Conservation (phyloP, 2,797 vertebrate species). For the Pterois miles region DNA sequence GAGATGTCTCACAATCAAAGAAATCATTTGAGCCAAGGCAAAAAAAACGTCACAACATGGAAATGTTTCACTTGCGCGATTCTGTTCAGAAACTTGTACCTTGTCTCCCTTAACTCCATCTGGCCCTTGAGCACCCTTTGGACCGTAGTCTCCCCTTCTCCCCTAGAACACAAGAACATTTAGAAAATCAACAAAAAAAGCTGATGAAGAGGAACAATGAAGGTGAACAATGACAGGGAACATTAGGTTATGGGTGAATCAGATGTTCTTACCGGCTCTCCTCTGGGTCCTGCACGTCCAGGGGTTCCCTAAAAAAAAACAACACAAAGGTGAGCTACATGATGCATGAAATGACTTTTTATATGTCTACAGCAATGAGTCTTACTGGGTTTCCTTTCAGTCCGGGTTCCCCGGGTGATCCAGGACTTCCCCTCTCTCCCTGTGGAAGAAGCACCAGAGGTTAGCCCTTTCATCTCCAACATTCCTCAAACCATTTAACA, state of each 20-base stretch:
- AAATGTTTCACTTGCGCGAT: not conserved
- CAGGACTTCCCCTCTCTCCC: constrained; percentile 87
- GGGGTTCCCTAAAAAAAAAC: constrained; percentile 73
- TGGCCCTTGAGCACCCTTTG: constrained; percentile 85
- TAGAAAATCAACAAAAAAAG: constrained; percentile 1
- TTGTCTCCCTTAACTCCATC: constrained; percentile 88
- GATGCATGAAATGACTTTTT: not conserved
- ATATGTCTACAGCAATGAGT: not conserved
- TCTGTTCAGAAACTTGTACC: constrained; percentile 72
- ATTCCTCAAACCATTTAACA: not conserved
- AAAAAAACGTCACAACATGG: not conserved
- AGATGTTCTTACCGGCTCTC: constrained; percentile 86
- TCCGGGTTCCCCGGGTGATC: constrained; percentile 88
- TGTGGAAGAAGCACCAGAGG: constrained; percentile 51
- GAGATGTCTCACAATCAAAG: not conserved
- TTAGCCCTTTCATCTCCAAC: constrained; percentile 31
- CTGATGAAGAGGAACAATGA: not conserved
- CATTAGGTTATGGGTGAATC: not conserved
- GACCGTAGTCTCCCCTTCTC: constrained; percentile 92
- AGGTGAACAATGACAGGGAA: not conserved
- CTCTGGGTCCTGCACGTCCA: constrained; percentile 84
- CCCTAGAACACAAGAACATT: constrained; percentile 82
- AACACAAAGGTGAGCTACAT: constrained; percentile 36
- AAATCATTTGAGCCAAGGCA: not conserved
- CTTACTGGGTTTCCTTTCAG: constrained; percentile 84